phyloP scores from a whole-genome alignment of 2,888 invertebrate genomes.

The Diadromus collaris region DNA sequence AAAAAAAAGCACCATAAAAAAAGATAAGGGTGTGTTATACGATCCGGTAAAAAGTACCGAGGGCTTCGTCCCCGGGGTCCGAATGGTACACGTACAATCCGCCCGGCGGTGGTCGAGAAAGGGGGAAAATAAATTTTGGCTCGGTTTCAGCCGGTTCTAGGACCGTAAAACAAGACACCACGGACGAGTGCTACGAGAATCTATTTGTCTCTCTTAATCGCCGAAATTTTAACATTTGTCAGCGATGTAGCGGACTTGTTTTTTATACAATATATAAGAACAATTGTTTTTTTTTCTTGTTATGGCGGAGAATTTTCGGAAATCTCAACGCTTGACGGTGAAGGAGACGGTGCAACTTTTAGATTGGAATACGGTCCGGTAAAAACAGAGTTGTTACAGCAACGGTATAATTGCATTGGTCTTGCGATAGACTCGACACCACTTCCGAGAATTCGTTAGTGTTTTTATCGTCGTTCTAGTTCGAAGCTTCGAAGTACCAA shows the following conservation, averaged over 20 bases:
- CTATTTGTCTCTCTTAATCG: neutral
- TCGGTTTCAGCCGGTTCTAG: conserved; percentile 12
- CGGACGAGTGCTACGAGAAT: neutral
- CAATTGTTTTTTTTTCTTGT: neutral
- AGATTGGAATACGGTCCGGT: neutral
- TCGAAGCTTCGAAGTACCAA: neutral
- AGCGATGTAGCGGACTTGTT: neutral
- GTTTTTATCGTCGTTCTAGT: neutral
- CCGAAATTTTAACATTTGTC: neutral
- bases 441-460: conserved; percentile 30
- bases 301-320: neutral
- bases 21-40: neutral
- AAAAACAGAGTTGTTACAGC: conserved; percentile 15
- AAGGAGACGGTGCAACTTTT: too few species aligned
- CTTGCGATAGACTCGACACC: neutral
- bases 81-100: conserved; percentile 5
- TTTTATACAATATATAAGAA: neutral
- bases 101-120: neutral
- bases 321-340: neutral
- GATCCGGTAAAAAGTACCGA: neutral
- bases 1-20: neutral
- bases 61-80: neutral
- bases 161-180: neutral
- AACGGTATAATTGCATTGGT: conserved; percentile 11
- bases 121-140: conserved; percentile 15